Evolutionary conservation across 2,113 vertebrate species (phyloP), one percentile per base, ranked within the genome.

Genomic region (Protobothrops mucrosquamatus): DNA sequence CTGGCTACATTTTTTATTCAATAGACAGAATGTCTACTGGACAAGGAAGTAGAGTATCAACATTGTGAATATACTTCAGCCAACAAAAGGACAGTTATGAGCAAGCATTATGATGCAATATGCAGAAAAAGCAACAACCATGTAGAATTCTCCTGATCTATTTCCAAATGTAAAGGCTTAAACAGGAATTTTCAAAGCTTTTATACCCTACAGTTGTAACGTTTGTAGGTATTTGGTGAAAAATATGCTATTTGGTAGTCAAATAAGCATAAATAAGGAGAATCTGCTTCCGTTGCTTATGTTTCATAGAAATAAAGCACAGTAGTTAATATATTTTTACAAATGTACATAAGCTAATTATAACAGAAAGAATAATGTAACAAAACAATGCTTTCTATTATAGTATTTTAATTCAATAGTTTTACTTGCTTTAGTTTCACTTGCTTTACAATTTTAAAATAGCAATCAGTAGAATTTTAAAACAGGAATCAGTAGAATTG

Each of bases 361-460:
- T 12, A 48, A 43, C 46, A 92, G n/a, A 24, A 74, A 81, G 15
- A 18, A 74, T 55, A 88, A 81, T 81, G 34, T 46, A 52, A 9
- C 87, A 90, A 89, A 90, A 48, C 39, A 18, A 7, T 57, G 89
- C 88, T 94, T 92, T 97, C 94, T 92, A 93, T 95, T 95, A 96
- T 8, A 87, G 95, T 57, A 94, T 97, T 96, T 95, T 94, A 95
- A 95, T 95, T 96, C 96, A 95, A 95, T 96, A 95, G 97, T 95
- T 95, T 51, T 8, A 51, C 48, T 6, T 48, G 46, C 5, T 48
- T 26, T 90, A 90, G 2, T 52, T 90, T 51, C 26, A 89, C 12
- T 92, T 51, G 85, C 43, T 74, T 93, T 59, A 90, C 11, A 81
- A 56, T 81, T 93, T 52, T 46, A n/a, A 56, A 92, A 89, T 3